Conservation (phyloP, 2,113 vertebrate genomes). For the Typhlomys cinereus region DNA sequence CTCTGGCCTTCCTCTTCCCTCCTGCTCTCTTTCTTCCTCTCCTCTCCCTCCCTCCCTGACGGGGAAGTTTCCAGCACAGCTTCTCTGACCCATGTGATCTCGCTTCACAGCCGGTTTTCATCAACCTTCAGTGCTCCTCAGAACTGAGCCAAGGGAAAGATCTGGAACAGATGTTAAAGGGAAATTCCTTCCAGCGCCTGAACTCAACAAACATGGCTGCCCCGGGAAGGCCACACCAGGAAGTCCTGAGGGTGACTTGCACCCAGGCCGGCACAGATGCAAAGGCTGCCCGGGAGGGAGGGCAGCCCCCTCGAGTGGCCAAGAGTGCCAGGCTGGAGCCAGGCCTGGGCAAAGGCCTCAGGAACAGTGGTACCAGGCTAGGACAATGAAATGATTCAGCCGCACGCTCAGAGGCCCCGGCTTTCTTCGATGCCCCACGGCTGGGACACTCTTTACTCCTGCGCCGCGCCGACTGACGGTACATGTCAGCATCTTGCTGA, state of each 20-base stretch:
- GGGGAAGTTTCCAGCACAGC: neutral
- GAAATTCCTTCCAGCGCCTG: neutral
- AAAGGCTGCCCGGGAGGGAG: accelerated
- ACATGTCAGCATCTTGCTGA: neutral
- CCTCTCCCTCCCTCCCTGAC: no score
- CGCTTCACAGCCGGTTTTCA: neutral
- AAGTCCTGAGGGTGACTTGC: accelerated
- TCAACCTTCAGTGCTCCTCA: neutral
- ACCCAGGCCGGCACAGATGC: accelerated
- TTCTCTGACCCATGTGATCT: neutral
- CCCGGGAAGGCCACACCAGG: accelerated
- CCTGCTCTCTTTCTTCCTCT: neutral
- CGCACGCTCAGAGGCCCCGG: accelerated
- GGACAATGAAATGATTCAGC: neutral
- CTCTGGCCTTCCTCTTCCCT: neutral
- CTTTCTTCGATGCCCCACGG: neutral
- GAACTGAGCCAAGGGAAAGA: neutral
- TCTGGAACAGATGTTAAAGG: neutral
- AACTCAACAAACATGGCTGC: neutral
- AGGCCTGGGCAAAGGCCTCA: no score
- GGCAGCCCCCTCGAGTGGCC: neutral
- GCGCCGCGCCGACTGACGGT: accelerated
- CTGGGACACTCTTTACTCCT: accelerated
- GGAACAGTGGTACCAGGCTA: neutral
- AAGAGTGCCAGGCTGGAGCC: no score